phyloP scores from a whole-genome alignment of 1,140 invertebrate species.

The Drosophila kohkoa region DNA sequence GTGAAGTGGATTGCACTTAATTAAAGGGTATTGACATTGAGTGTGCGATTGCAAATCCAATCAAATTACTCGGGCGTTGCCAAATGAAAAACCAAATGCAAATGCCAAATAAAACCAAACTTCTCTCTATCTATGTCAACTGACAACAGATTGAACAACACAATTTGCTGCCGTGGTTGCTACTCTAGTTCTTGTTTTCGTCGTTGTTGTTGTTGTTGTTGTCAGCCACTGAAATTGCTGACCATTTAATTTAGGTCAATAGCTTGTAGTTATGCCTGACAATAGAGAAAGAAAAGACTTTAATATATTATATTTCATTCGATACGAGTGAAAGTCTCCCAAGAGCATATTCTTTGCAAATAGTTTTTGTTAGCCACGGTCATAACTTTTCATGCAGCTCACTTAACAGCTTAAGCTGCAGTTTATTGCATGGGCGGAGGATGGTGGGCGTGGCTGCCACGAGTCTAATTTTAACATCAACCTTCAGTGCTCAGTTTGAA shows the following conservation, averaged over 20 bases:
- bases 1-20: background rate
- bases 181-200: no score
- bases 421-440: slow-evolving; percentile 39
- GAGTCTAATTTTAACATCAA: slow-evolving; percentile 52
- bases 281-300: slow-evolving; percentile 24
- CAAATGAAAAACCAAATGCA: slow-evolving; percentile 35
- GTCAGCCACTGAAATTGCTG: slow-evolving; percentile 42
- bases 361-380: slow-evolving; percentile 13
- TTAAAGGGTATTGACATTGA: slow-evolving; percentile 13
- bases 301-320: slow-evolving; percentile 16
- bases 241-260: slow-evolving; percentile 54
- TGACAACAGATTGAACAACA: slow-evolving; percentile 51
- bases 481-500: slow-evolving; percentile 10
- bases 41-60: slow-evolving; percentile 22
- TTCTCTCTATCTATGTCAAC: slow-evolving; percentile 36
- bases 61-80: slow-evolving; percentile 29
- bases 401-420: slow-evolving; percentile 57
- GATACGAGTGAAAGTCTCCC: background rate
- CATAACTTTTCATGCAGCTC: slow-evolving; percentile 52
- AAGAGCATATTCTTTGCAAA: slow-evolving; percentile 30
- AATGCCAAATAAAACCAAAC: slow-evolving; percentile 35
- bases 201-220: slow-evolving; percentile 9
- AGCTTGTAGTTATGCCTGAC: slow-evolving; percentile 35
- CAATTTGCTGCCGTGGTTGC: background rate
- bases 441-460: slow-evolving; percentile 2